phyloP scores from a whole-genome alignment of 2,888 invertebrate species.

The Caenorhabditis sp. region DNA sequence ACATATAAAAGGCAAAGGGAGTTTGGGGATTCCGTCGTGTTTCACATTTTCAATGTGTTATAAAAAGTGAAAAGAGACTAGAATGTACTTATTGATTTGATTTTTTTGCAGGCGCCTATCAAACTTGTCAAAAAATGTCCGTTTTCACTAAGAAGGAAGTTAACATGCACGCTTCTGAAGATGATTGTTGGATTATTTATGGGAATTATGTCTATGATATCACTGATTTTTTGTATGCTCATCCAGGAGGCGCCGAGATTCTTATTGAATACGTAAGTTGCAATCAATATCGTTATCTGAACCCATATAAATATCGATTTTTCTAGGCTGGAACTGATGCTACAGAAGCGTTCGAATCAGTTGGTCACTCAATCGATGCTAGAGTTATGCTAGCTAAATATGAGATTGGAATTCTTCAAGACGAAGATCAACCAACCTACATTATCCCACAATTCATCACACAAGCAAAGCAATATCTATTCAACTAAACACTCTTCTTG shows the following conservation, averaged over 20 bases:
- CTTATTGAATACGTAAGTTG: conserved; percentile 58
- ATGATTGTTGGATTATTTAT: conserved; percentile 57
- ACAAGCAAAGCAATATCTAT: conserved; percentile 16
- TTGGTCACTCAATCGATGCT: conserved; percentile 61
- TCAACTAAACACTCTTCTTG: neutral
- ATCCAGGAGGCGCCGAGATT: conserved; percentile 58
- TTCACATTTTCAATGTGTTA: no score
- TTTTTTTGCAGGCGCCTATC: neutral
- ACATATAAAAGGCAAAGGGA: neutral
- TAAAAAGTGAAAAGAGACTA: no score
- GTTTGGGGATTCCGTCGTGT: neutral
- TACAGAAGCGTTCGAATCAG: conserved; percentile 61
- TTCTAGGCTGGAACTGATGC: conserved; percentile 64
- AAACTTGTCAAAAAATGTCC: neutral
- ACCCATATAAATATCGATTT: neutral
- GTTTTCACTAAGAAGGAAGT: conserved; percentile 51
- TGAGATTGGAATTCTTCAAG: conserved; percentile 43
- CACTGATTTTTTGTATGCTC: conserved; percentile 52
- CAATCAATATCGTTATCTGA: neutral
- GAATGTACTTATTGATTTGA: neutral
- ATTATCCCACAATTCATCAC: conserved; percentile 31
- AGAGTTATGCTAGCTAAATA: conserved; percentile 48
- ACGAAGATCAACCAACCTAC: conserved; percentile 35
- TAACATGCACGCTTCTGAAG: conserved; percentile 47
- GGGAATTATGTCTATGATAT: conserved; percentile 55